These are phyloP conservation scores for Neocrepidodera transversa DNA, from an alignment of 2,888 invertebrate species.

Conservation along the genomic window DNA sequence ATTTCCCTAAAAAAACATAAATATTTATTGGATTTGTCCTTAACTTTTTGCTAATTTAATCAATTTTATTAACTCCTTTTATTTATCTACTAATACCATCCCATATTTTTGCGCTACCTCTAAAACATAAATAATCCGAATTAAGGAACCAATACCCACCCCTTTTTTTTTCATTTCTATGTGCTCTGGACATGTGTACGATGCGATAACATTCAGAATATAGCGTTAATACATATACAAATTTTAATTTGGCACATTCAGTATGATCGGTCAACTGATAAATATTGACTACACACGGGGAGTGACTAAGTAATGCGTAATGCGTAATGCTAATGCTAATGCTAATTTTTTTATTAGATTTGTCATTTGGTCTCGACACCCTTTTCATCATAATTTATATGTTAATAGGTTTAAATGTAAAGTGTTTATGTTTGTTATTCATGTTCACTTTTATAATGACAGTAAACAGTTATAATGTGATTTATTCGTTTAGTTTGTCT, in stretches of 20 bases:
- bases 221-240: slow-evolving; percentile 54
- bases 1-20: too few species aligned
- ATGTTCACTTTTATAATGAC: background rate
- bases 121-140: background rate
- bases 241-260: slow-evolving; percentile 58
- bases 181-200: slow-evolving; percentile 51
- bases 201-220: slow-evolving; percentile 56
- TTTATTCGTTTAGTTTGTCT: background rate
- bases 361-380: slow-evolving; percentile 21
- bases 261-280: slow-evolving; percentile 59
- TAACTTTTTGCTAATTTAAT: too few species aligned
- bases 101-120: slow-evolving; percentile 5
- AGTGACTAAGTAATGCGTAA: slow-evolving; percentile 21
- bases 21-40: too few species aligned
- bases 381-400: slow-evolving; percentile 33
- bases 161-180: slow-evolving; percentile 32
- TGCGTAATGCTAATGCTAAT: slow-evolving; percentile 41
- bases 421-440: slow-evolving; percentile 11
- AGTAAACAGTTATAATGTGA: slow-evolving; percentile 5
- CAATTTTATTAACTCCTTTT: too few species aligned
- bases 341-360: slow-evolving; percentile 52
- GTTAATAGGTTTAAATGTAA: slow-evolving; percentile 30
- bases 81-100: too few species aligned
- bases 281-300: slow-evolving; percentile 53
- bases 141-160: slow-evolving; percentile 26